phyloP scores from a whole-genome alignment of 37 sponge, comb jelly and placozoan species.

The Hormiphora californensis region DNA sequence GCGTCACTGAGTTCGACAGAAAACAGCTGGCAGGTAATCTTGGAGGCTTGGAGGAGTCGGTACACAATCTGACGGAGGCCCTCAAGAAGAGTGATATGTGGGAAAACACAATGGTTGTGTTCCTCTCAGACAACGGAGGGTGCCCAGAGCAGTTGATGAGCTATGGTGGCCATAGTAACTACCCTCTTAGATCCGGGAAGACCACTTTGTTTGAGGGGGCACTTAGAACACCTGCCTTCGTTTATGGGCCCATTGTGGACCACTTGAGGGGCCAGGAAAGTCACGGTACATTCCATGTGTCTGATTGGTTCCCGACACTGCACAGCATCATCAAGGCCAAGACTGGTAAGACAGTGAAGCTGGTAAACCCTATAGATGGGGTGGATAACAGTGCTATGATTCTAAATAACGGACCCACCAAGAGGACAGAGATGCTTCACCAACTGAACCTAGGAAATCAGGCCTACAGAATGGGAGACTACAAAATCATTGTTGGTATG shows the following conservation, averaged over 20 bases:
- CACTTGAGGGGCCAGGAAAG: not conserved
- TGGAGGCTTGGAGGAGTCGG: not conserved
- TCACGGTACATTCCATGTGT: not conserved
- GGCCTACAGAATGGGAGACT: not conserved
- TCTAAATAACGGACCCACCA: not conserved
- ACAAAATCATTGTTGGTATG: not conserved
- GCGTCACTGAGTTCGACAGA: not conserved
- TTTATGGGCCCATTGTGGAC: not conserved
- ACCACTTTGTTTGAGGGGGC: not conserved
- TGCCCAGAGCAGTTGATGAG: not conserved
- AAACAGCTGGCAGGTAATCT: not conserved
- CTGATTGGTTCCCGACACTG: not conserved
- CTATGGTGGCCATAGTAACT: not conserved
- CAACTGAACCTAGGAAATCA: not conserved
- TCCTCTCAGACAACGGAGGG: not conserved
- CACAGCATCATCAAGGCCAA: not conserved
- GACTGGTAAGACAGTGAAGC: not conserved
- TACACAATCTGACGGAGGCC: not conserved
- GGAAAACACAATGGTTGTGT: not conserved
- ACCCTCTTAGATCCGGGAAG: not conserved
- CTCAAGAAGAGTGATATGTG: not conserved
- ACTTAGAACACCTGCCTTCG: not conserved
- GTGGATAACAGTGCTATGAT: not conserved
- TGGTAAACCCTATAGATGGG: not conserved
- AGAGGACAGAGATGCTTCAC: not conserved